These are phyloP conservation scores for Amblyornis subalaris DNA, from an alignment of 2,113 vertebrate species.

Conservation along the genomic window DNA sequence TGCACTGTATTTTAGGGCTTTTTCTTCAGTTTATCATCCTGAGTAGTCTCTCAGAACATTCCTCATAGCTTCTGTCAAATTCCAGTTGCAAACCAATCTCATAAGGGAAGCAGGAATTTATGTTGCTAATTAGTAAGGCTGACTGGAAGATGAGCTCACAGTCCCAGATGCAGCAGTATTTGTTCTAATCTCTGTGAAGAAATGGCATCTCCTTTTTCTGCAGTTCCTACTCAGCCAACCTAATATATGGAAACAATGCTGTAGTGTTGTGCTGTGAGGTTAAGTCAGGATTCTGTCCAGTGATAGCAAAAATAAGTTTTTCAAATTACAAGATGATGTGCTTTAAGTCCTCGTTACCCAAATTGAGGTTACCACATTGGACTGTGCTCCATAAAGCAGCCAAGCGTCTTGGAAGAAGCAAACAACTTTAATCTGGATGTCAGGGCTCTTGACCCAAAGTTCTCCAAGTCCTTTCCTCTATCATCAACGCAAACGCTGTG, in stretches of 20 bases:
- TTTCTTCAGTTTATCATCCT: neutral
- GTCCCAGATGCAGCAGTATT: neutral
- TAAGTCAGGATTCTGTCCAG: neutral
- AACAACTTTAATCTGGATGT: neutral
- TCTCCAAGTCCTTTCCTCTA: neutral
- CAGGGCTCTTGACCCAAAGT: neutral
- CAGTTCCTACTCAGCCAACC: neutral
- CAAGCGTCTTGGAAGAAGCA: neutral
- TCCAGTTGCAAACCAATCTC: neutral
- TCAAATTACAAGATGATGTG: neutral
- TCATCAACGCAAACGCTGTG: neutral
- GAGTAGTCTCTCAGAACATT: neutral
- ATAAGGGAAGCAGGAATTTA: neutral
- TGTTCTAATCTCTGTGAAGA: neutral
- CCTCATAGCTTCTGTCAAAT: neutral
- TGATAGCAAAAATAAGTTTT: neutral
- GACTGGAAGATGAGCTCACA: neutral
- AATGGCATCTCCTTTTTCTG: neutral
- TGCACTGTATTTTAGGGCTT: neutral
- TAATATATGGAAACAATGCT: neutral
- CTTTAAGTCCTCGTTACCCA: neutral
- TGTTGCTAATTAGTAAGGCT: conserved; percentile 26
- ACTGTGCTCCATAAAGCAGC: neutral
- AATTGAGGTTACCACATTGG: neutral
- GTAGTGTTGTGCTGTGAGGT: neutral